Base-by-base conservation (phyloP, 2,113 vertebrate species). In the Gymnocephalus cernua region DNA sequence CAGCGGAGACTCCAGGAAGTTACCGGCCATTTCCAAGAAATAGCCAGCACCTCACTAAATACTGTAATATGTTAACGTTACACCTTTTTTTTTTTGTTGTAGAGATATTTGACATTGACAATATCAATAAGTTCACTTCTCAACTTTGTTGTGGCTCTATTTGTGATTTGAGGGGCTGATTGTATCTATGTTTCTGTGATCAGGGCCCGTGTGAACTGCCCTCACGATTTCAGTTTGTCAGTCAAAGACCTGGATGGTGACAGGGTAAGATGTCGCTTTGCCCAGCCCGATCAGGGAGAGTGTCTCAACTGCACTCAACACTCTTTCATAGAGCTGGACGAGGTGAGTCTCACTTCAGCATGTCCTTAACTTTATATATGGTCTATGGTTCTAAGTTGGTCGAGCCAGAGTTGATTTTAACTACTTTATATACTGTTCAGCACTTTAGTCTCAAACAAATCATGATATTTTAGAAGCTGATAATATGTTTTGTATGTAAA, bases 241-340 rank as follows among this genome's bases (percentile, higher is more conserved):
- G 88, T 90, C 13, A 92, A 82, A 65, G 95, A 95, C 64, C 61
- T 83, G 77, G 95, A 95, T 10, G 88, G 91, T 4, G 95, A 95
- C 84, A 77, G 3, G 29, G 87, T 95, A 3, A 85, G 32, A 21
- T 95, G 94, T 67, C 93, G 92, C 61, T 95, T 92, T 21, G 92
- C 88, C 10, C 54, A 13, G 0, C 41, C 74, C 0, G 77, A 89
- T 1, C 32, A 47, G 13, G 86, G 65, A 15, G 93, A 93, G 80
- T 95, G 93, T 66, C 3, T 67, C 7, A 15, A 25, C 82, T 94
- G 94, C 51, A 3, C 54, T 3, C 84, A 4, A 6, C 86, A 87
- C 50, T 51, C 86, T 1, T 95, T 94, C 11, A 79, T 95, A 11
- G 80, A 91, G 41, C 87, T 95, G 65, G 35, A 94, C 15, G 51